Percentiles rank a stretch among this genome's conserved stretches.
Evolutionary conservation across 2,888 invertebrate genomes (phyloP).

Genomic region (Macaria notata): DNA sequence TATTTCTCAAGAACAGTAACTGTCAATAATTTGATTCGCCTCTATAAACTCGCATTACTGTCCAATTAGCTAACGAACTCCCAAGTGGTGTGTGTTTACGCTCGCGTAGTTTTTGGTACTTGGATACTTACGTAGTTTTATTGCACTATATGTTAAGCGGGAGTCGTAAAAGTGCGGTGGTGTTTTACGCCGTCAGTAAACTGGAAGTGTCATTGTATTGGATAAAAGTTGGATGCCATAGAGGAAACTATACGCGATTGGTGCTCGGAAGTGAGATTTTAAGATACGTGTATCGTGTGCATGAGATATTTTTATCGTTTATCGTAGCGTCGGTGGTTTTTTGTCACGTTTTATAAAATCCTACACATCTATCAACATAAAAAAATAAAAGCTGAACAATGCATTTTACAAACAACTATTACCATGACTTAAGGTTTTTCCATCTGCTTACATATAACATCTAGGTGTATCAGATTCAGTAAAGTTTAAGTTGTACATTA

Average conservation of each 20-base stretch:
- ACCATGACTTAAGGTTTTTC: too few relatives aligned
- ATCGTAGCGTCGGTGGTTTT: too few relatives aligned
- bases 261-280: slow-evolving; percentile 11
- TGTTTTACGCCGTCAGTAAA: slow-evolving; percentile 74
- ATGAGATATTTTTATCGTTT: too few relatives aligned
- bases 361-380: too few relatives aligned
- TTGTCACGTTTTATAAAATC: too few relatives aligned
- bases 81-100: slow-evolving; percentile 63
- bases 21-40: slow-evolving; percentile 48
- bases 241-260: slow-evolving; percentile 48
- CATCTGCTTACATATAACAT: too few relatives aligned
- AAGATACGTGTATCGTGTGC: neutral
- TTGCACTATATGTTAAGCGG: slow-evolving; percentile 72
- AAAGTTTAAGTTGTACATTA: too few relatives aligned
- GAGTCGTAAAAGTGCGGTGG: slow-evolving; percentile 69
- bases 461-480: too few relatives aligned
- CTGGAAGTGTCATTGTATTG: slow-evolving; percentile 58
- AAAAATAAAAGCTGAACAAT: too few relatives aligned
- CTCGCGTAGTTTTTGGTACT: slow-evolving; percentile 60
- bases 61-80: slow-evolving; percentile 70
- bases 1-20: slow-evolving; percentile 24
- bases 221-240: slow-evolving; percentile 53
- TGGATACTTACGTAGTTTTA: slow-evolving; percentile 53
- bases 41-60: slow-evolving; percentile 54
- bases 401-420: too few relatives aligned